Evolutionary conservation across 2,113 vertebrate species (phyloP).

Genomic region (Catharus fuscescens): DNA sequence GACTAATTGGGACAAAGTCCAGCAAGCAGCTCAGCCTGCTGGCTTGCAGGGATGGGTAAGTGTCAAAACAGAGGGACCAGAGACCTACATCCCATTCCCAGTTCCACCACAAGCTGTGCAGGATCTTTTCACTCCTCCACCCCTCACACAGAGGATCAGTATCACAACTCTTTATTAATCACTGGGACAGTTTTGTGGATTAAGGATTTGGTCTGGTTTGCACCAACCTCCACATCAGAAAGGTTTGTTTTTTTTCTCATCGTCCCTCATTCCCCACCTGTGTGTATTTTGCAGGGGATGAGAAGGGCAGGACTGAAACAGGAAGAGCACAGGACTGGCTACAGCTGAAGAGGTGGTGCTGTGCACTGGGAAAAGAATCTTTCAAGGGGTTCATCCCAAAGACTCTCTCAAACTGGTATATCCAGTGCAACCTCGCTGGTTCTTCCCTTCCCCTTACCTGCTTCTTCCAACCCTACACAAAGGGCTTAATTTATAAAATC

Average conservation of each 20-base stretch:
- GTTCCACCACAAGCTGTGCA: background rate
- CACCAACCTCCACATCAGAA: background rate
- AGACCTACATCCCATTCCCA: background rate
- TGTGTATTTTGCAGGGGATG: background rate
- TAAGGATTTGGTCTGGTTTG: background rate
- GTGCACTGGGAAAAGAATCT: background rate
- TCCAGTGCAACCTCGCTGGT: fast-evolving
- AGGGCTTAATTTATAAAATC: background rate
- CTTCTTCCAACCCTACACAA: background rate
- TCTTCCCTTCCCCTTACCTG: background rate
- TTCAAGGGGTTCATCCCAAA: background rate
- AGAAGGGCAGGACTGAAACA: background rate
- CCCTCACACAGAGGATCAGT: background rate
- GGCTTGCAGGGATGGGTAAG: background rate
- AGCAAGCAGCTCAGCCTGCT: background rate
- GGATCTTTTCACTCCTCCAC: background rate
- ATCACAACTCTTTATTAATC: background rate
- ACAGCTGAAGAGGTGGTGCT: background rate
- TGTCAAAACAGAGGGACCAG: background rate
- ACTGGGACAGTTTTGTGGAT: background rate
- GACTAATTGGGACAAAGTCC: background rate
- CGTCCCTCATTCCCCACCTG: fast-evolving
- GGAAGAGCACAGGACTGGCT: background rate
- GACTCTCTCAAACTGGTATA: background rate
- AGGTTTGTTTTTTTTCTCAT: background rate